Base-by-base conservation (phyloP, 2,888 invertebrate species). In the Cactoblastis cactorum region DNA sequence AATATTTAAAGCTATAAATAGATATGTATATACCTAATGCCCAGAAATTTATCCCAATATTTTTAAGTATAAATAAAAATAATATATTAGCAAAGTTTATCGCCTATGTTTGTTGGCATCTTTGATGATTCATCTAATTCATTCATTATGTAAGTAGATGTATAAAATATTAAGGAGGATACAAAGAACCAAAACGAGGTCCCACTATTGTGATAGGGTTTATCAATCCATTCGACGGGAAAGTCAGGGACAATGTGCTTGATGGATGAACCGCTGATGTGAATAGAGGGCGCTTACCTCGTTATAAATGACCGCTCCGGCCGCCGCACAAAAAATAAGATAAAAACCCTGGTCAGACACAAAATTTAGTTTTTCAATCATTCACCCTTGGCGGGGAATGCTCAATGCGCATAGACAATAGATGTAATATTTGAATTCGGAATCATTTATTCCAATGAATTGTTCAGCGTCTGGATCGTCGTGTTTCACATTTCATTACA, bases 261-360 rank as follows among this genome's bases (percentile, higher is more conserved):
- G 74, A 76, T 72, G 75, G 74, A 74, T 67, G 69, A 70, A 69
- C 63, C 65, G 62, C 55, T 58, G 62, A 61, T 63, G 61, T 63
- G 72, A 70, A 71, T 65, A 61, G 71, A 59, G 59, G 66, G 56
- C 60, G 58, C 62, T 58, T 55, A 55, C 58, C 38, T 62, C 61
- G 71, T 74, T 72, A 74, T 74, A 74, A 74, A 76, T 76, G 76
- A 71, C 65, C 65, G 56, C 62, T 61, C 66, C 61, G 55, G 32
- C 24, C 39, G 47, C 50, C 50, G 51, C 56, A 52, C 58, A 54
- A 51, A 48, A 65, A 61, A 62, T 58, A 59, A 60, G 63, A 63
- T 63, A 67, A 64, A 56, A 43, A 54, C 52, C 46, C 39, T 41
- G 39, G 38, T 11, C 14, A 49, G 33, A 49, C 41, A 33, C 41